Conservation (phyloP, 2,888 invertebrate species). For the Andrena flavipes region DNA sequence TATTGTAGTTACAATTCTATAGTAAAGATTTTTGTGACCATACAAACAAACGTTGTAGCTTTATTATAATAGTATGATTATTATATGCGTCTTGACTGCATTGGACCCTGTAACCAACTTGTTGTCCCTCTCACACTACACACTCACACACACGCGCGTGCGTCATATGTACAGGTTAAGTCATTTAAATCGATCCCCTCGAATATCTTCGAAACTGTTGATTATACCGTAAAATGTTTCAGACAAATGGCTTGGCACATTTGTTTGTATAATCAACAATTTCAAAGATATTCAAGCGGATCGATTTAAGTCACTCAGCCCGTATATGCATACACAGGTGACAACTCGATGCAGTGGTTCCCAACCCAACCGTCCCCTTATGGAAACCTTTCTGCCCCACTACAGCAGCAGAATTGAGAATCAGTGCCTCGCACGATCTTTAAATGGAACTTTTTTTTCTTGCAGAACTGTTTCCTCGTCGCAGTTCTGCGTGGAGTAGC, state of each 20-base stretch:
- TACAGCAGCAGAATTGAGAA: too few species aligned
- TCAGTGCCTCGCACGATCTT: too few species aligned
- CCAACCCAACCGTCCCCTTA: not conserved
- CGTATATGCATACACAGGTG: not conserved
- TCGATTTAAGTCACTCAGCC: not conserved
- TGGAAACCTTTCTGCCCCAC: not conserved
- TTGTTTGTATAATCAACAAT: too few species aligned
- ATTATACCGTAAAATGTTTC: too few species aligned
- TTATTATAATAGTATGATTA: not conserved
- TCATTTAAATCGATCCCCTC: too few species aligned
- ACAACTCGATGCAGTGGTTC: not conserved
- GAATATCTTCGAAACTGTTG: too few species aligned
- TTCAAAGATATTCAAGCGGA: too few species aligned
- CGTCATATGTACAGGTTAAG: too few species aligned
- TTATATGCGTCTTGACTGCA: conserved; percentile 9
- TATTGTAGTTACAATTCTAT: too few species aligned
- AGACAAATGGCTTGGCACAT: too few species aligned
- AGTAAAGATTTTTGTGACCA: too few species aligned
- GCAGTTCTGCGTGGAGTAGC: not conserved
- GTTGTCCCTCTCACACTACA: conserved; percentile 15
- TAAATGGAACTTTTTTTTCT: not conserved
- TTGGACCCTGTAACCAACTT: conserved; percentile 74
- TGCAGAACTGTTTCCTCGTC: not conserved
- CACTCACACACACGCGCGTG: not conserved
- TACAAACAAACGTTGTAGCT: too few species aligned